phyloP scores from a whole-genome alignment of 2,888 invertebrate species.

The Drosophila vallismaia region DNA sequence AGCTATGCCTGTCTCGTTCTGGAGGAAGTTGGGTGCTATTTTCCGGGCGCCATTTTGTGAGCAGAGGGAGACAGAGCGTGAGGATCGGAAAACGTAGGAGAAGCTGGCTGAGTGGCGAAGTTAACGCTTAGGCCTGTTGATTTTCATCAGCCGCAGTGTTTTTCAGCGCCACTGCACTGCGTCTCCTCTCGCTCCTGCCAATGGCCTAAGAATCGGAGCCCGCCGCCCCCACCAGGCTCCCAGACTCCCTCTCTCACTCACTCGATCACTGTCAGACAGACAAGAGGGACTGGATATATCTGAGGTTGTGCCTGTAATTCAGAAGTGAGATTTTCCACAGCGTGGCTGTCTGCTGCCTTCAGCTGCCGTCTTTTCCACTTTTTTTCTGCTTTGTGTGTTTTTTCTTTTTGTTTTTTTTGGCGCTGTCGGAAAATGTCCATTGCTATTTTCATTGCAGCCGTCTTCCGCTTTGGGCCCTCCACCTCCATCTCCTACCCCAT shows the following conservation, averaged over 20 bases:
- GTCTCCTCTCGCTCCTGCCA: conserved; percentile 46
- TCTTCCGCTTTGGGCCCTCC: conserved; percentile 44
- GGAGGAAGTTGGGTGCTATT: neutral
- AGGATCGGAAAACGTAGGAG: conserved; percentile 21
- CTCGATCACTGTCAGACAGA: conserved; percentile 50
- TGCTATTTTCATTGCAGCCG: conserved; percentile 70
- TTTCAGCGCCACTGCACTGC: conserved; percentile 63
- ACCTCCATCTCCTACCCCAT: conserved; percentile 21
- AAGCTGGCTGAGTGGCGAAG: conserved; percentile 68
- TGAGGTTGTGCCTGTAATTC: conserved; percentile 71
- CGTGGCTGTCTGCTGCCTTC: conserved; percentile 65
- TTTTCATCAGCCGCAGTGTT: conserved; percentile 80
- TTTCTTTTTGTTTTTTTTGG: conserved; percentile 35
- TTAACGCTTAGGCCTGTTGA: conserved; percentile 81
- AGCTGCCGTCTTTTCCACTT: conserved; percentile 40
- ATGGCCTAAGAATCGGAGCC: conserved; percentile 2
- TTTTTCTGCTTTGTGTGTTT: conserved; percentile 13
- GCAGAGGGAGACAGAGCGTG: conserved; percentile 14
- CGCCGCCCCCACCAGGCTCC: neutral
- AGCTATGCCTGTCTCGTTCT: conserved; percentile 59
- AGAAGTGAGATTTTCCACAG: conserved; percentile 82
- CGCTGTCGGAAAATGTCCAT: conserved; percentile 65
- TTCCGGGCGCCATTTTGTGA: conserved; percentile 63
- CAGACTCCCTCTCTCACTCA: conserved; percentile 25
- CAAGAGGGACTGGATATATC: conserved; percentile 15